A percentile compares a stretch with the other conserved stretches of the same genome.
Conservation (phyloP, 2,888 invertebrate species). For the Melinaea marsaeus region DNA sequence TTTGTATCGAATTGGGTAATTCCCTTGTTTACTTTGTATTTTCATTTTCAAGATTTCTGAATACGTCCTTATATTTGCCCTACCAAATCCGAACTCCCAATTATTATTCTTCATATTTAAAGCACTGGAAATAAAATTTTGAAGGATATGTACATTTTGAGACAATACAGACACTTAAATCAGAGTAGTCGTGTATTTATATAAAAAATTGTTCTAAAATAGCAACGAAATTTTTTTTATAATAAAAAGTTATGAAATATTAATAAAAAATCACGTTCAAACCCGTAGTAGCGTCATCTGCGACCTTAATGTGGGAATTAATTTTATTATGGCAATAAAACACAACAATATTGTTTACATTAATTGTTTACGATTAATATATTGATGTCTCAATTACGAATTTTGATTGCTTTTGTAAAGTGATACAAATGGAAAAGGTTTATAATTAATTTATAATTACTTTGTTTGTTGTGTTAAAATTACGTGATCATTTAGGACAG, state of each 20-base stretch:
- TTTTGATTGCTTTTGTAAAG: slow-evolving; percentile 4
- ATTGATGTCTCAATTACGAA: slow-evolving; percentile 6
- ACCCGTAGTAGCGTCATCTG: slow-evolving; percentile 13
- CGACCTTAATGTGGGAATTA: slow-evolving; percentile 20
- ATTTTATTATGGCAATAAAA: slow-evolving; percentile 33
- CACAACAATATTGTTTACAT: slow-evolving; percentile 18
- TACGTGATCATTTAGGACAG: too few relatives aligned
- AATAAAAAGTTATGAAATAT: slow-evolving; percentile 11
- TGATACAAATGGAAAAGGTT: not conserved
- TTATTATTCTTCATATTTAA: slow-evolving; percentile 2
- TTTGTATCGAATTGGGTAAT: slow-evolving; percentile 52
- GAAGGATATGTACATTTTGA: not conserved
- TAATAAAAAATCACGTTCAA: slow-evolving; percentile 19
- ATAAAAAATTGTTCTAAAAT: too few relatives aligned
- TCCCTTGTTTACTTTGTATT: slow-evolving; percentile 49
- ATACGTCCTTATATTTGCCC: slow-evolving; percentile 19
- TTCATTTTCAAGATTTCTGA: slow-evolving; percentile 33
- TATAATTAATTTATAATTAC: not conserved
- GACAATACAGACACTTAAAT: not conserved
- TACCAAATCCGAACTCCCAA: not conserved
- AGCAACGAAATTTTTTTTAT: too few relatives aligned
- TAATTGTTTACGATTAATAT: slow-evolving; percentile 5
- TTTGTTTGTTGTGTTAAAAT: too few relatives aligned
- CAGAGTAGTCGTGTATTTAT: too few relatives aligned
- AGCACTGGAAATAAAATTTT: not conserved